Percentiles rank a stretch among this genome's conserved stretches.
phyloP scores from a whole-genome alignment of 2,888 invertebrate species.

The Cheilosia urbana region DNA sequence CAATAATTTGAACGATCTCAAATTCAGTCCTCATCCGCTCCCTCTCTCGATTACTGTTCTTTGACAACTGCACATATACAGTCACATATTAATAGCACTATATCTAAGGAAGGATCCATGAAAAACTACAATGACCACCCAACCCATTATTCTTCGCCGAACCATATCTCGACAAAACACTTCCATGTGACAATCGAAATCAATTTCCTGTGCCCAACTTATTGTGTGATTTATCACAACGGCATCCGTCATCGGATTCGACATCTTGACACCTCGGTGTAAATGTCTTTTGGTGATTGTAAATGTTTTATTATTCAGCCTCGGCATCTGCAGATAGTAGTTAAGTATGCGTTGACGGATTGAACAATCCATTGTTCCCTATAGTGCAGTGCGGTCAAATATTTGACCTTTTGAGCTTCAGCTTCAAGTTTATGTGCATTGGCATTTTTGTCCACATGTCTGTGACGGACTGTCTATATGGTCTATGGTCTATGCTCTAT shows the following conservation, averaged over 20 bases:
- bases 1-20: no score
- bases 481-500: slow-evolving; percentile 2
- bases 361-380: slow-evolving; percentile 12
- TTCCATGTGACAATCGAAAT: slow-evolving; percentile 16
- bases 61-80: no score
- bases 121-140: no score
- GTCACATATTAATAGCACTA: no score
- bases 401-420: slow-evolving; percentile 67
- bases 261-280: slow-evolving; percentile 21
- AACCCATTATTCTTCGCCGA: neutral
- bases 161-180: neutral
- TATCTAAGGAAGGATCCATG: no score
- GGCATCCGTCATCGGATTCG: slow-evolving; percentile 44
- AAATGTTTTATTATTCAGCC: slow-evolving; percentile 62
- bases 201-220: slow-evolving; percentile 47
- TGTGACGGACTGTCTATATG: neutral
- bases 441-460: slow-evolving; percentile 6
- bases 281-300: slow-evolving; percentile 59
- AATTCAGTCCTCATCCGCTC: no score
- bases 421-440: slow-evolving; percentile 40
- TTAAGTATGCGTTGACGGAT: slow-evolving; percentile 41
- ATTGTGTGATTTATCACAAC: slow-evolving; percentile 39
- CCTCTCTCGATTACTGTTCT: no score
- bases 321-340: slow-evolving; percentile 40
- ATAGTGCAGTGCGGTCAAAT: slow-evolving; percentile 36